Evolutionary conservation across 2,113 vertebrate species (phyloP).

Genomic region (Acanthisitta chloris): DNA sequence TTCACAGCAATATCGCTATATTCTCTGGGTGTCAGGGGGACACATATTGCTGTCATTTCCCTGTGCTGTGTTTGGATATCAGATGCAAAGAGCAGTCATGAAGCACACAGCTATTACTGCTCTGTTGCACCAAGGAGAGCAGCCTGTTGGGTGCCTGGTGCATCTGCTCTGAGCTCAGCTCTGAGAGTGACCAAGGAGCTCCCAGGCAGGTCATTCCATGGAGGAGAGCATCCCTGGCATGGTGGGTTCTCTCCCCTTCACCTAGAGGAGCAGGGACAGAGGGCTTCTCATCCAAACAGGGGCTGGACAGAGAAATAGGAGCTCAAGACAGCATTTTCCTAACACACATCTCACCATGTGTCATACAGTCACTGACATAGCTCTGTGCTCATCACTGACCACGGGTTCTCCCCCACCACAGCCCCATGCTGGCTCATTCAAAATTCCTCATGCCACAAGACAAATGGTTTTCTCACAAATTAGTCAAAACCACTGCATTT

Average conservation of each 20-base stretch:
- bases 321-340: neutral
- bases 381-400: neutral
- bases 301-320: neutral
- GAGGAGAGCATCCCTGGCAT: neutral
- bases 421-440: neutral
- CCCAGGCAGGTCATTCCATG: rapidly evolving
- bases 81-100: neutral
- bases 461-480: neutral
- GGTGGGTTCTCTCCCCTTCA: neutral
- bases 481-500: neutral
- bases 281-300: neutral
- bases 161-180: neutral
- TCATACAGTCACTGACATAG: rapidly evolving
- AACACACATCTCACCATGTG: too few relatives aligned
- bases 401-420: neutral
- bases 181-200: rapidly evolving
- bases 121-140: neutral
- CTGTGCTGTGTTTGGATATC: neutral
- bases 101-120: neutral
- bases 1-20: conserved; percentile 33
- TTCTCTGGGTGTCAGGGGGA: conserved; percentile 39
- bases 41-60: conserved; percentile 23
- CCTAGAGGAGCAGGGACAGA: neutral
- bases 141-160: neutral
- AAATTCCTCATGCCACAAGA: neutral